phyloP scores from a whole-genome alignment of 2,888 invertebrate genomes.

The Choreutis nemorana region DNA sequence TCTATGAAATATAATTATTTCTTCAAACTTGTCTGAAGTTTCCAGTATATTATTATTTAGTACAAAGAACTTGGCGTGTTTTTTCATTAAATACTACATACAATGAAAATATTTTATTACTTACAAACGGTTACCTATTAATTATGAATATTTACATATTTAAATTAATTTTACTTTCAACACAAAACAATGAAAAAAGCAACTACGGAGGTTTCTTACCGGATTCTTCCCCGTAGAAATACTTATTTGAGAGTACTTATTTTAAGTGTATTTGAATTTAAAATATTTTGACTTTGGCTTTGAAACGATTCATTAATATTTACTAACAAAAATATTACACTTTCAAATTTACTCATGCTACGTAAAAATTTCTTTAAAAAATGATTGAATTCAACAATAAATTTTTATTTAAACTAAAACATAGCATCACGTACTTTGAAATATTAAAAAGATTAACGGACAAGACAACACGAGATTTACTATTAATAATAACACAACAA shows the following conservation, averaged over 20 bases:
- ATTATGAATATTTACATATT: not conserved
- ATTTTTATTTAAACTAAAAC: too few relatives aligned
- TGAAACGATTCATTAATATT: too few relatives aligned
- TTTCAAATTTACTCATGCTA: too few relatives aligned
- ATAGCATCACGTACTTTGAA: slow-evolving; percentile 44
- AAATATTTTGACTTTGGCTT: too few relatives aligned
- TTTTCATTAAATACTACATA: not conserved
- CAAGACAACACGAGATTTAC: slow-evolving; percentile 46
- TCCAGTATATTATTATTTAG: slow-evolving; percentile 6
- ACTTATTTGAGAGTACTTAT: too few relatives aligned
- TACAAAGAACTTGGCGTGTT: slow-evolving; percentile 3
- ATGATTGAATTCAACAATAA: too few relatives aligned
- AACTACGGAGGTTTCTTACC: too few relatives aligned
- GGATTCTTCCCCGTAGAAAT: too few relatives aligned
- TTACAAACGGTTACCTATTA: slow-evolving; percentile 4
- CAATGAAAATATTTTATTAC: not conserved
- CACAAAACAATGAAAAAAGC: too few relatives aligned
- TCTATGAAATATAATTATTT: slow-evolving; percentile 4
- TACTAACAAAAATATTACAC: too few relatives aligned
- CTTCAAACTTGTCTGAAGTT: slow-evolving; percentile 3
- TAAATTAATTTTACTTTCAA: slow-evolving; percentile 10
- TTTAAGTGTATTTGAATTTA: too few relatives aligned
- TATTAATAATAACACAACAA: slow-evolving; percentile 18
- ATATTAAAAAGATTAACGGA: slow-evolving; percentile 35
- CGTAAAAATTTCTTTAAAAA: too few relatives aligned